Evolutionary conservation across 2,113 vertebrate genomes (phyloP), one percentile per base, ranked within the genome.

Genomic region (Eulacestoma nigropectus): DNA sequence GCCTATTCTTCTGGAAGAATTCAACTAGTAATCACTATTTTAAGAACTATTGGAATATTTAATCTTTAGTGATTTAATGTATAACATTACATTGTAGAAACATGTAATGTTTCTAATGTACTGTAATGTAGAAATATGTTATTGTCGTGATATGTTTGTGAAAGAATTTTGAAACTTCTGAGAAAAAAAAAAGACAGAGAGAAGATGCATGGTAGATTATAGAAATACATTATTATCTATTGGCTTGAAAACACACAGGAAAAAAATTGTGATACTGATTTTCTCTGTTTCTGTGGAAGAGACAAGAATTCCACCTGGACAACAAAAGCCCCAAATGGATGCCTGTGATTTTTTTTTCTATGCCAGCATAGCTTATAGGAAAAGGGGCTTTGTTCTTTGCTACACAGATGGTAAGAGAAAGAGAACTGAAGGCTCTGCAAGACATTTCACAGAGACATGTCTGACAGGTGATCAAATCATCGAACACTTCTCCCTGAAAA

Each of bases 391-490:
- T 98, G 97, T 98, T 98, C 98, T 96, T 97, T 95, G 72, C 83
- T 96, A 97, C 95, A 85, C 93, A 97, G 95, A 96, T 96, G 95
- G 95, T 87, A 97, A 95, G 81, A 94, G 95, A 97, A 97, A 97
- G 91, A 96, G 95, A 97, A 93, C 91, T 97, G 96, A 98, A 96
- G 84, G 68, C 92, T 98, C 89, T 96, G 93, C 73, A 95, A 98
- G 97, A 96, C 97, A 96, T 96, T 98, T 98, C 95, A 96, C 94
- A 97, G 95, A 97, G 96, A 97, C 59, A 69, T 44, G 30, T 97
- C 93, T 98, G 98, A 98, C 98, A 98, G 97, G 96, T 97, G 98
- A 98, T 98, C 98, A 98, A 98, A 98, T 98, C 97, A 97, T 94
- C 8, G 96, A 98, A 97, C 84, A 96, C 82, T 96, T 96, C 91